These are phyloP conservation scores for Pinctada fucata DNA, from an alignment of 2,888 invertebrate species.

Conservation along the genomic window DNA sequence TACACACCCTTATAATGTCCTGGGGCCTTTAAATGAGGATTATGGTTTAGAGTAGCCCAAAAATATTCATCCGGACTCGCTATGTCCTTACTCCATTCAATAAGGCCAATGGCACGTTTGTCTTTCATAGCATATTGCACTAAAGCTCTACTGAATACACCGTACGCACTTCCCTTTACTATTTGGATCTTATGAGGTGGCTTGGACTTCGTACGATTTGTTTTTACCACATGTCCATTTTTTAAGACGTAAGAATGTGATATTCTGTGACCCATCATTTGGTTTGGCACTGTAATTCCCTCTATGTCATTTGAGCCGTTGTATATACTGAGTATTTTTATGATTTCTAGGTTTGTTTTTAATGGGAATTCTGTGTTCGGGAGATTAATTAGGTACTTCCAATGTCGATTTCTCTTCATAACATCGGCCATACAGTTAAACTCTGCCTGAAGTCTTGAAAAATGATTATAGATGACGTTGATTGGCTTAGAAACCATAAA, in stretches of 20 bases:
- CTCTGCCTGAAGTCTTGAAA: constrained; percentile 72
- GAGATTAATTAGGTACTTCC: constrained; percentile 76
- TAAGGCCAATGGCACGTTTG: constrained; percentile 62
- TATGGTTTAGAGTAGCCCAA: constrained; percentile 75
- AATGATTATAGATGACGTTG: constrained; percentile 71
- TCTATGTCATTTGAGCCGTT: constrained; percentile 76
- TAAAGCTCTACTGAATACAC: constrained; percentile 72
- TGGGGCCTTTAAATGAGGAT: constrained; percentile 68
- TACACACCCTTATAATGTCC: constrained; percentile 71
- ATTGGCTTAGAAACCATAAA: constrained; percentile 71
- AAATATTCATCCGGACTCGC: constrained; percentile 75
- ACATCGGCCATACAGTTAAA: constrained; percentile 75
- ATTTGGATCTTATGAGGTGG: constrained; percentile 55
- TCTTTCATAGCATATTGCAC: constrained; percentile 69
- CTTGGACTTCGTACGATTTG: constrained; percentile 35
- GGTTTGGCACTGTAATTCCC: constrained; percentile 61
- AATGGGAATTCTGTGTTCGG: constrained; percentile 74
- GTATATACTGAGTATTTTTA: constrained; percentile 72
- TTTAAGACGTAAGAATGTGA: constrained; percentile 47
- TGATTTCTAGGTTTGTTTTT: constrained; percentile 74
- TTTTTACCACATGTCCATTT: constrained; percentile 38
- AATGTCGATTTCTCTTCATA: constrained; percentile 49
- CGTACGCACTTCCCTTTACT: constrained; percentile 75
- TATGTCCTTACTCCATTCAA: constrained; percentile 70
- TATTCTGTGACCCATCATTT: constrained; percentile 50